Conservation (phyloP, 2,113 vertebrate genomes). For the Forbesichthys papilliferus region DNA sequence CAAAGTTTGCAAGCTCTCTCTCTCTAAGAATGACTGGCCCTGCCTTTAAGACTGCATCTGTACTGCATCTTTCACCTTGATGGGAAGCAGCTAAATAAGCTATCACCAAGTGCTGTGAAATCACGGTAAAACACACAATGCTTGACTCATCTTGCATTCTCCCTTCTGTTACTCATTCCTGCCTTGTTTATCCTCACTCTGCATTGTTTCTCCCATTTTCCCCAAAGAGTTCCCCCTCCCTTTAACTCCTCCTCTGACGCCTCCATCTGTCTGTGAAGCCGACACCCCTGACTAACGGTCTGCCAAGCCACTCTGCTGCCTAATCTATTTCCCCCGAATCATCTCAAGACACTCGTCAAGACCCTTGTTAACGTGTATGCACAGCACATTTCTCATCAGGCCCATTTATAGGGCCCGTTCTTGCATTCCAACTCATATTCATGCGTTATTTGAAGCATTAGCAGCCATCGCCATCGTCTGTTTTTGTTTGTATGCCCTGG, state of each 20-base stretch:
- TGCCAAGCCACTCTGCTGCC: constrained; percentile 61
- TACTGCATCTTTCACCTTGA: too few relatives aligned
- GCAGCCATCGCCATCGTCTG: constrained; percentile 16
- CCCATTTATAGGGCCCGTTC: constrained; percentile 32
- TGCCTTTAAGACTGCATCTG: too few relatives aligned
- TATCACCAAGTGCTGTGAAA: too few relatives aligned
- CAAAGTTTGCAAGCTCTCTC: too few relatives aligned
- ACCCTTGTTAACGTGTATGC: constrained; percentile 11
- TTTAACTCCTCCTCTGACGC: constrained; percentile 54
- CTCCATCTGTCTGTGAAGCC: constrained; percentile 63
- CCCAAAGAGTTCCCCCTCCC: constrained; percentile 24
- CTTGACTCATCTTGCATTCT: neutral
- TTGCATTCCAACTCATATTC: constrained; percentile 21
- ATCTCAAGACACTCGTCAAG: constrained; percentile 58
- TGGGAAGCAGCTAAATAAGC: too few relatives aligned
- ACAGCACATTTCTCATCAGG: constrained; percentile 20
- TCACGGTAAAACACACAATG: neutral
- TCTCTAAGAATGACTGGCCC: too few relatives aligned
- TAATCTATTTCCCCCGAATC: constrained; percentile 72
- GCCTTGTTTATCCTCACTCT: neutral
- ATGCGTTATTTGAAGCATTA: constrained; percentile 19
- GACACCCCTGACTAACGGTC: constrained; percentile 68
- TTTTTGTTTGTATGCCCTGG: neutral
- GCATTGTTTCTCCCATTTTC: constrained; percentile 21
- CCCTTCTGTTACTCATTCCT: neutral